Evolutionary conservation across 2,797 vertebrate genomes (phyloP), one percentile per base, ranked within the genome.

Genomic region (Poeciliopsis turneri): DNA sequence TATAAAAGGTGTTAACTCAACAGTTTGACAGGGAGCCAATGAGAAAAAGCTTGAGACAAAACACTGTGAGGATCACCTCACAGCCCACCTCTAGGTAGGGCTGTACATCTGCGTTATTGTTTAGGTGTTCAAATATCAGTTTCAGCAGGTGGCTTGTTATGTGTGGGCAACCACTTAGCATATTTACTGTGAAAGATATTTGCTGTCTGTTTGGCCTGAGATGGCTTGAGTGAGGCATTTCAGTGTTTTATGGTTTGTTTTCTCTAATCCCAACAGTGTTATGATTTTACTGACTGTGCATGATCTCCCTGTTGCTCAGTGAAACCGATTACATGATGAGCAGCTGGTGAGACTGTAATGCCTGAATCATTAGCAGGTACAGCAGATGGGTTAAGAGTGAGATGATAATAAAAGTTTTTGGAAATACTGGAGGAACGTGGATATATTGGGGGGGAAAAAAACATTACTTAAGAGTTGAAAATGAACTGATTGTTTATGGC

Each of bases 201-300:
- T 82, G 80, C 30, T 74, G 76, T 87, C 76, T 90, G 83, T 90
- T 91, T 79, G 83, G 84, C 89, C 86, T 64, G 61, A 75, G 86
- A 81, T 82, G 72, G 57, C 77, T 76, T 78, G 82, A 82, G 55
- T 25, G 43, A 81, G 45, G 70, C 76, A 45, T 78, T 46, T 20
- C 61, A 79, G 86, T 75, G 72, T 81, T 83, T 86, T 70, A 57
- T 78, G 69, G 64, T 79, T 69, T 69, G 74, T 78, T 86, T 86
- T 87, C 55, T 84, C 71, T 68, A 72, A 72, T 87, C 76, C 79
- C 77, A 69, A 69, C 78, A 84, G 79, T 76, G 77, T 7, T 78
- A 80, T 46, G 69, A 88, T 85, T 91, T 87, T 92, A 85, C 89
- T 94, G 92, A 94, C 88, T 90, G 80, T 13, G 87, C 91, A 87